Evolutionary conservation across 2,797 vertebrate species (phyloP).

Genomic region (Liasis olivaceus): DNA sequence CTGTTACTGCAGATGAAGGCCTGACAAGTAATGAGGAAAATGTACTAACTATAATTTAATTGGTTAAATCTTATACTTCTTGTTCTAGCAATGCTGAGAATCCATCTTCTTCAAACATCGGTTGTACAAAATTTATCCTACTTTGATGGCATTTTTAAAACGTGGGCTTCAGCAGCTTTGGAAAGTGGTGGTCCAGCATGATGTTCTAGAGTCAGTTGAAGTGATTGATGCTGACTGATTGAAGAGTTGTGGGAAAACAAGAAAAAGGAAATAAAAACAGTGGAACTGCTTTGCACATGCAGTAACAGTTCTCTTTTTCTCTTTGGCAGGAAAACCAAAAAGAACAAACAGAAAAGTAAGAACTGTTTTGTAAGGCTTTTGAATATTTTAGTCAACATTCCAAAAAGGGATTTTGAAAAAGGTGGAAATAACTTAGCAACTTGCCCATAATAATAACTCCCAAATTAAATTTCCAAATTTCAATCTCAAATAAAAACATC

Average conservation of each 20-base stretch:
- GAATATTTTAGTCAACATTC: background rate
- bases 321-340: slow-evolving; percentile 90
- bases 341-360: slow-evolving; percentile 96
- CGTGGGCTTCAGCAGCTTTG: background rate
- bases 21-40: background rate
- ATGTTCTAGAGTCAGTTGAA: background rate
- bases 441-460: background rate
- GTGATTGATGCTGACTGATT: background rate
- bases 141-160: background rate
- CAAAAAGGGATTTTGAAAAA: background rate
- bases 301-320: slow-evolving; percentile 55
- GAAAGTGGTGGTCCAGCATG: accelerated
- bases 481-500: background rate
- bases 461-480: background rate
- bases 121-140: background rate
- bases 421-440: background rate
- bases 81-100: background rate
- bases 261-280: background rate
- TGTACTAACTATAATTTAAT: accelerated
- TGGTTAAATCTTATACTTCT: background rate
- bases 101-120: background rate
- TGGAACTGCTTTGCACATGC: background rate
- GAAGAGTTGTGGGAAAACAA: background rate
- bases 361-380: background rate
- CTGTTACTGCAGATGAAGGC: background rate